Evolutionary conservation across 2,888 invertebrate genomes (phyloP).

Genomic region (Troides aeacus): DNA sequence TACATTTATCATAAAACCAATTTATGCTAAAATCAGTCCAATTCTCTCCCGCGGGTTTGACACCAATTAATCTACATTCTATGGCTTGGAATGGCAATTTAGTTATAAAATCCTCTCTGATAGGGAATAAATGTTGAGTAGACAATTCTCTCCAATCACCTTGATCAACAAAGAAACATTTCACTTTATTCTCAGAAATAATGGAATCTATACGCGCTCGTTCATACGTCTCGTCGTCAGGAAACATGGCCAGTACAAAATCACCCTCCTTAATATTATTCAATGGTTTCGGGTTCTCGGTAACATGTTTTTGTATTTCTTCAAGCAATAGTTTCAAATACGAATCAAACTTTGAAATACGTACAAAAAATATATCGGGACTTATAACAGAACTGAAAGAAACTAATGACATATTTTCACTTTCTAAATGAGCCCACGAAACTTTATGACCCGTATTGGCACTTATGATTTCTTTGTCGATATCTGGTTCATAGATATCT

Average conservation of each 20-base stretch:
- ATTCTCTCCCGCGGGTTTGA: slow-evolving; percentile 63
- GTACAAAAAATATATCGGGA: slow-evolving; percentile 74
- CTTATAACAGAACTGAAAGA: slow-evolving; percentile 64
- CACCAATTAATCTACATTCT: slow-evolving; percentile 80
- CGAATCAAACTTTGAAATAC: slow-evolving; percentile 67
- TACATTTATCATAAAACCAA: slow-evolving; percentile 71
- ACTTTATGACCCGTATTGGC: slow-evolving; percentile 38
- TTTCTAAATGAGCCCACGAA: slow-evolving; percentile 77
- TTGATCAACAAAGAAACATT: slow-evolving; percentile 82
- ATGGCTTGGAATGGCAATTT: slow-evolving; percentile 83
- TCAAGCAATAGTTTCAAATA: slow-evolving; percentile 57
- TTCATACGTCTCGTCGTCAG: slow-evolving; percentile 62
- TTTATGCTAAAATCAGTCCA: slow-evolving; percentile 79
- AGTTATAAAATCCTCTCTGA: slow-evolving; percentile 71
- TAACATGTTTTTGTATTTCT: slow-evolving; percentile 62
- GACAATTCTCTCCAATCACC: slow-evolving; percentile 77
- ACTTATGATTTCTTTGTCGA: slow-evolving; percentile 35
- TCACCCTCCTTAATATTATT: slow-evolving; percentile 55
- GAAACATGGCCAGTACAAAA: slow-evolving; percentile 74
- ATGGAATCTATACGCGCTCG: slow-evolving; percentile 69
- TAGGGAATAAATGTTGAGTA: slow-evolving; percentile 60
- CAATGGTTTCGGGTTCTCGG: slow-evolving; percentile 41
- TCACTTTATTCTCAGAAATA: slow-evolving; percentile 55
- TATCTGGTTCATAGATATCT: slow-evolving; percentile 31
- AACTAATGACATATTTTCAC: slow-evolving; percentile 57